Evolutionary conservation across 2,888 invertebrate genomes (phyloP), one percentile per base, ranked within the genome.

Genomic region (Scrobipalpa costella): DNA sequence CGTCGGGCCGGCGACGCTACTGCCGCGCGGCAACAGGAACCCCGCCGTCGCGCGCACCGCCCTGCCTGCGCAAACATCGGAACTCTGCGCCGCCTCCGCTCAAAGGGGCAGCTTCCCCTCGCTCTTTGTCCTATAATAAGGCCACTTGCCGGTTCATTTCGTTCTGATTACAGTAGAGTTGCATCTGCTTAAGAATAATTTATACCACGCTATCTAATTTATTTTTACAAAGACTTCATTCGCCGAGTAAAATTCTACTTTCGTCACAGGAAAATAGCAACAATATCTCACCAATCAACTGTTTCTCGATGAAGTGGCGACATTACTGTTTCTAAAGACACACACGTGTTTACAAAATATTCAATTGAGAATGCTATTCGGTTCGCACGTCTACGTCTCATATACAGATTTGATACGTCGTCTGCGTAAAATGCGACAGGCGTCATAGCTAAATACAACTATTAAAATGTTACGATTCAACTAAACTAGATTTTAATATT

Each of bases 61-160:
- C n/a, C n/a, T n/a, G n/a, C 71, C 81, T 89, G 90, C 90, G 90
- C 90, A 88, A 88, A 87, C 88, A 84, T 76, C 84, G 79, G 83
- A 85, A 75, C 82, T 81, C 75, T 76, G 77, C 78, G 69, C 70
- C 69, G 71, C 73, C 71, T 69, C 66, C 65, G 63, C 78, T 76
- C 81, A 80, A 81, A 83, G 79, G 74, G 77, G 69, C 67, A 64
- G 67, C 71, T 68, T 71, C 71, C 73, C 73, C 68, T 70, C 70
- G 67, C 68, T 69, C 72, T 74, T 75, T 71, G 71, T 71, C 59
- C 65, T 57, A 27, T 40, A 67, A 66, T 62, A 44, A 64, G 27
- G n/a, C 19, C 8, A 50, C 34, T 57, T 44, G 15, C 38, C 27
- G 52, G 38, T 19, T 57, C 38, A 13, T 38, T 57, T 38, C 13